Conservation (phyloP, 2,797 vertebrate species). For the Dromococcyx pavoninus region DNA sequence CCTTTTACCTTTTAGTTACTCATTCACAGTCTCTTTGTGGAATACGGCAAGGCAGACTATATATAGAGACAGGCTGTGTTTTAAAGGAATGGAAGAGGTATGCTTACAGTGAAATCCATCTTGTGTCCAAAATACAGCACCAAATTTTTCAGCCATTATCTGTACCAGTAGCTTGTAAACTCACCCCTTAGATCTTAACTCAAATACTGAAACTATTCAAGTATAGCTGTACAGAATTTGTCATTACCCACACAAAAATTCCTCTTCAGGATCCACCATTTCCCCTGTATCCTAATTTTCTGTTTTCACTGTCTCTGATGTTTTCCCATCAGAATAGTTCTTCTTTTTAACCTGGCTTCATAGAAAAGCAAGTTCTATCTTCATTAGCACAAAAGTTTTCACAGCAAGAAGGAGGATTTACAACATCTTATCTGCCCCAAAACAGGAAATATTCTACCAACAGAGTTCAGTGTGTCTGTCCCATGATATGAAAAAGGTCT, state of each 20-base stretch:
- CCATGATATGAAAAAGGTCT: not conserved
- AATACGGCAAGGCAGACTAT: not conserved
- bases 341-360: not conserved
- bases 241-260: not conserved
- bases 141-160: not conserved
- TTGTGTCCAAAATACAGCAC: not conserved
- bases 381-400: not conserved
- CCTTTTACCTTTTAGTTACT: not conserved
- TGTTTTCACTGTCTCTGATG: not conserved
- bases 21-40: not conserved
- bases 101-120: not conserved
- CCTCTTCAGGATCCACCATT: not conserved
- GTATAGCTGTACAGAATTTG: not conserved
- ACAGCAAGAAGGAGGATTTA: slow-evolving; percentile 6
- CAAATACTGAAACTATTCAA: not conserved
- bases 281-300: not conserved
- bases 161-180: not conserved
- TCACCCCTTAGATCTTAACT: not conserved
- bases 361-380: not conserved
- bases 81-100: not conserved
- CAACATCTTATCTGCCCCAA: not conserved
- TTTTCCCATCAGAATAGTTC: not conserved
- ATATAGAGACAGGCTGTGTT: not conserved
- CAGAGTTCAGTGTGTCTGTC: not conserved
- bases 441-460: not conserved